Conservation (phyloP, 23 tunicate species). For the Styela plicata region DNA sequence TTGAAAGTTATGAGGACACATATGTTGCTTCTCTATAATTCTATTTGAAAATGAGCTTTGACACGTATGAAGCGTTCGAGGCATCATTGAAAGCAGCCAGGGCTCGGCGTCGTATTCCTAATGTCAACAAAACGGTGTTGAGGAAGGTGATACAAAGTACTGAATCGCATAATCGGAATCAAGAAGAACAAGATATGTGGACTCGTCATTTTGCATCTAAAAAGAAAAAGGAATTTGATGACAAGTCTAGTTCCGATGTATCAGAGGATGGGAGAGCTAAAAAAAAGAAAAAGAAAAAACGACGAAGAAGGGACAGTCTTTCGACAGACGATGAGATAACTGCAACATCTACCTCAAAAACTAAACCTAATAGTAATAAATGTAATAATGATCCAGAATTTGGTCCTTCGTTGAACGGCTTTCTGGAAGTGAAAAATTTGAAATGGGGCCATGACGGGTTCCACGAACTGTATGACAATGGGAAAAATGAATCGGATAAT, state of each 20-base stretch:
- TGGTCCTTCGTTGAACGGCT: background rate
- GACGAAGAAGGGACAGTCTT: background rate
- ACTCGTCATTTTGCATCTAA: conserved; percentile 21
- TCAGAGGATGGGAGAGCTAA: too few species aligned
- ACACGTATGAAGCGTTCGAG: conserved; percentile 10
- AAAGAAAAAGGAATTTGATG: background rate
- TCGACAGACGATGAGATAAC: background rate
- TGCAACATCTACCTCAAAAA: background rate
- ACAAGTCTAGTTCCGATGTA: background rate
- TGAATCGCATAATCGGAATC: conserved; percentile 29
- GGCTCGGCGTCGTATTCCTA: conserved; percentile 4
- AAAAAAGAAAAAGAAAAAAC: background rate
- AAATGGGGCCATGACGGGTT: conserved; percentile 36
- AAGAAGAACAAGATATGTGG: conserved; percentile 34
- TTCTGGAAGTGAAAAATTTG: background rate
- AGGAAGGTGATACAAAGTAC: conserved; percentile 10
- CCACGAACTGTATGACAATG: conserved; percentile 16
- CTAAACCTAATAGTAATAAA: background rate
- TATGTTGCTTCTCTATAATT: too few species aligned
- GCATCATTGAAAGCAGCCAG: conserved; percentile 9
- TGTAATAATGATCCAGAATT: background rate
- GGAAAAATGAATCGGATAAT: background rate
- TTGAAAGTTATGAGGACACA: too few species aligned
- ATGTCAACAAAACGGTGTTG: conserved; percentile 20
- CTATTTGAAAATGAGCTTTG: conserved; percentile 18